Base-by-base conservation (phyloP, 2,888 invertebrate genomes). In the Macrophya alboannulata region DNA sequence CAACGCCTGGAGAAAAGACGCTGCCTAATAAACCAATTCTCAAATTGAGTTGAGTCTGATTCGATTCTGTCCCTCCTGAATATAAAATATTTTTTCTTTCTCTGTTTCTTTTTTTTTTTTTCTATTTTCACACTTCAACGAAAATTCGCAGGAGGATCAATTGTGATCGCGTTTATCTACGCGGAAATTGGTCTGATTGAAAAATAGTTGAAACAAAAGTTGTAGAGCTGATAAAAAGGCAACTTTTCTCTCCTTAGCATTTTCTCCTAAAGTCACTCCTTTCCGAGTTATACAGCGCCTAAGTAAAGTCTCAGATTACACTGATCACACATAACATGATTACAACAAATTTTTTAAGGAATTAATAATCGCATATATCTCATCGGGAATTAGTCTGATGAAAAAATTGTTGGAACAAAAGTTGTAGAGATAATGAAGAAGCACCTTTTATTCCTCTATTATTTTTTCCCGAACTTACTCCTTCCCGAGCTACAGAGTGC, bases 41-140 rank as follows among this genome's bases (percentile, higher is more conserved):
- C 88, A 91, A 92, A 92, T 91, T 92, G 91, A 90, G 92, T 92
- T 91, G 90, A 87, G 88, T 85, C 88, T 86, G 87, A 88, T 65
- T 83, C 48, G 68, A 83, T 83, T 84, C 89, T 88, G 90, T 25
- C 83, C 68, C 25, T 83, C 48, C 51, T 88, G 92, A 92, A 91
- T 92, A 91, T 90, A 89, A 91, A 91, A 76, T 40, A 40, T 76
- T 59, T 74, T 85, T 62, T 81, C 15, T 15, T 43, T n/a, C 37
- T 5, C 1, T 45, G 12, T 17, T 51, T 12, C 25, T 43, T 8
- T 8, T 37, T 17, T 31, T 9, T 3, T n/a, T n/a, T 17, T 51
- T 12, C 25, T 43, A 4, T 8, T 37, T n/a, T 40, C 71, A 25
- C 37, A 40, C 15, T 59, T 25, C 48, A 10, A 21, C 37, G 5